Conservation (phyloP, 1,140 invertebrate species). For the Penaeus vannamei region DNA sequence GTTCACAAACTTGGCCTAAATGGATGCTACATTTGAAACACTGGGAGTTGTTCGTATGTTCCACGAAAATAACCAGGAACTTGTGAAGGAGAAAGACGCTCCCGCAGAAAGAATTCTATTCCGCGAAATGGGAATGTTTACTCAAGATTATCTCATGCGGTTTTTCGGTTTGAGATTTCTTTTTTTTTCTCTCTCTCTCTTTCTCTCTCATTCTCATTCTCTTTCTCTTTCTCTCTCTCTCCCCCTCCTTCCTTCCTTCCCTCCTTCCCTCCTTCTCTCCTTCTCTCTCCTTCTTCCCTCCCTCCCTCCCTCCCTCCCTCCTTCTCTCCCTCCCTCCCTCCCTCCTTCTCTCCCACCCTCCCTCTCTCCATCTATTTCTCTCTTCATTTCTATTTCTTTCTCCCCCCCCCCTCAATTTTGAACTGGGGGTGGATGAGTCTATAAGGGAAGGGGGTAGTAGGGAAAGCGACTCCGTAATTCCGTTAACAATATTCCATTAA, state of each 20-base stretch:
- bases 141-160: no score
- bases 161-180: neutral
- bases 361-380: neutral
- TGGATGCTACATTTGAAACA: no score
- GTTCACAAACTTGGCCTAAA: no score
- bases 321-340: neutral
- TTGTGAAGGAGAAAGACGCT: no score
- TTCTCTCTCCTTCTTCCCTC: neutral
- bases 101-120: no score
- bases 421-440: no score
- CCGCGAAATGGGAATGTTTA: no score
- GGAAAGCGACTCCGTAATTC: no score
- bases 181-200: neutral
- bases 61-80: no score
- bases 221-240: neutral
- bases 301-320: neutral
- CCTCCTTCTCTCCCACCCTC: neutral
- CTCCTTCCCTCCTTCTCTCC: neutral
- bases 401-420: neutral
- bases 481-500: no score
- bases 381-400: neutral
- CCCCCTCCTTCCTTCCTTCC: neutral
- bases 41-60: no score
- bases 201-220: neutral
- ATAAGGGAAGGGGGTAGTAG: no score